Percentiles rank a stretch among this genome's conserved stretches.
These are phyloP conservation scores for Boloria selene DNA, from an alignment of 2,888 invertebrate species.

Conservation along the genomic window DNA sequence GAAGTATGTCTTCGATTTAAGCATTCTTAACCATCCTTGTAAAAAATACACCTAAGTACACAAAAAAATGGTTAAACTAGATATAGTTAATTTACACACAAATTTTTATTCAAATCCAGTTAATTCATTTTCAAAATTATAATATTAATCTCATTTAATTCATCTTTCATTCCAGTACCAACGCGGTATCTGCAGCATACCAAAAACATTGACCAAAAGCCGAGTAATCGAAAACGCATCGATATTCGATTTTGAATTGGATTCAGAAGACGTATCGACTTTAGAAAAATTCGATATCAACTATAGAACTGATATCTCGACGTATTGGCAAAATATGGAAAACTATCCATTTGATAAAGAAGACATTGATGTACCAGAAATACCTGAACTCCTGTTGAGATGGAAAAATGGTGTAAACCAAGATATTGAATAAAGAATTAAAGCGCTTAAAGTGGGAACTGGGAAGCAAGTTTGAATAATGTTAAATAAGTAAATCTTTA, in stretches of 20 bases:
- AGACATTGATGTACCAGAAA: constrained; percentile 37
- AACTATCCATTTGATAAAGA: constrained; percentile 60
- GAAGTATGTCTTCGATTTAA: no score
- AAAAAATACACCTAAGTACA: no score
- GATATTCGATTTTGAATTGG: constrained; percentile 65
- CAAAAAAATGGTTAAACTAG: no score
- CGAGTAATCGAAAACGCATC: constrained; percentile 63
- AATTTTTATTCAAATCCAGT: no score
- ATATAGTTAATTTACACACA: no score
- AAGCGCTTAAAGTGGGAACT: no score
- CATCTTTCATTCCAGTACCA: constrained; percentile 55
- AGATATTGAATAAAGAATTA: constrained; percentile 45
- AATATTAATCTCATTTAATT: not conserved
- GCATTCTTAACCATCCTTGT: no score
- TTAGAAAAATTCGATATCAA: constrained; percentile 59
- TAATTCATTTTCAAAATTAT: not conserved
- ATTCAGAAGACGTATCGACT: constrained; percentile 49
- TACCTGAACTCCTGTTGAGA: constrained; percentile 46
- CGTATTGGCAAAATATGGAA: constrained; percentile 55
- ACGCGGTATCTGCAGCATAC: constrained; percentile 58
- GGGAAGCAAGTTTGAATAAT: no score
- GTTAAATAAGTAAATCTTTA: no score
- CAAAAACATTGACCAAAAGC: constrained; percentile 60
- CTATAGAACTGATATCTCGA: constrained; percentile 52
- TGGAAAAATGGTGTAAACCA: constrained; percentile 56